These are phyloP conservation scores for Horisme vitalbata DNA, from an alignment of 2,888 invertebrate species.

Conservation along the genomic window DNA sequence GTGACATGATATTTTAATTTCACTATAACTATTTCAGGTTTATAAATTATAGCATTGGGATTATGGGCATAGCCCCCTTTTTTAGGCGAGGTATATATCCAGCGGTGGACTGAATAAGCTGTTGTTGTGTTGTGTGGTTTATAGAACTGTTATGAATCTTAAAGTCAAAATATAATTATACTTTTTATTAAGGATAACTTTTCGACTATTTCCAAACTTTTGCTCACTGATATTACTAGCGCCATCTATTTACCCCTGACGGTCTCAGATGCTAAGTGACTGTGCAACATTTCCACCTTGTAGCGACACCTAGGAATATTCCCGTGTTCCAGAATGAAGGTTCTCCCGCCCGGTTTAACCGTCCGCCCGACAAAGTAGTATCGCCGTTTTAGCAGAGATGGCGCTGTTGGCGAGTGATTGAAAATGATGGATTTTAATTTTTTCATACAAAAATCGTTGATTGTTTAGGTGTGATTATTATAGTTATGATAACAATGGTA, in stretches of 20 bases:
- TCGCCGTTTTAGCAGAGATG: conserved; percentile 39
- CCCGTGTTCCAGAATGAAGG: conserved; percentile 24
- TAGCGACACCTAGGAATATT: conserved; percentile 47
- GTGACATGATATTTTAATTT: no score
- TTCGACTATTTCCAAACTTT: background rate
- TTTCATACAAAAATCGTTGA: background rate
- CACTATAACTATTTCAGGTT: no score
- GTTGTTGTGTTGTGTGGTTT: no score
- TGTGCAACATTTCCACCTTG: conserved; percentile 30
- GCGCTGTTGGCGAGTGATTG: conserved; percentile 34
- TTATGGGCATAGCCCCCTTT: no score
- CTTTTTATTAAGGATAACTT: no score
- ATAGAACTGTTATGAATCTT: no score
- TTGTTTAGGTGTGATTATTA: no score
- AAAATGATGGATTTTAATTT: background rate
- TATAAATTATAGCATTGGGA: no score
- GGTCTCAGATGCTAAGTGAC: conserved; percentile 27
- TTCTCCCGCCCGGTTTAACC: conserved; percentile 21
- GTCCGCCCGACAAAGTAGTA: conserved; percentile 21
- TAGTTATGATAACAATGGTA: no score
- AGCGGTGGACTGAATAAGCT: no score
- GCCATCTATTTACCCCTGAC: conserved; percentile 43
- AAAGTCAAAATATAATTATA: no score
- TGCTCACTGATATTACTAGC: conserved; percentile 20
- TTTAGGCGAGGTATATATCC: no score